Percentiles rank a stretch among this genome's conserved stretches.
Conservation (phyloP, 2,888 invertebrate genomes). For the Tenodera sinensis region DNA sequence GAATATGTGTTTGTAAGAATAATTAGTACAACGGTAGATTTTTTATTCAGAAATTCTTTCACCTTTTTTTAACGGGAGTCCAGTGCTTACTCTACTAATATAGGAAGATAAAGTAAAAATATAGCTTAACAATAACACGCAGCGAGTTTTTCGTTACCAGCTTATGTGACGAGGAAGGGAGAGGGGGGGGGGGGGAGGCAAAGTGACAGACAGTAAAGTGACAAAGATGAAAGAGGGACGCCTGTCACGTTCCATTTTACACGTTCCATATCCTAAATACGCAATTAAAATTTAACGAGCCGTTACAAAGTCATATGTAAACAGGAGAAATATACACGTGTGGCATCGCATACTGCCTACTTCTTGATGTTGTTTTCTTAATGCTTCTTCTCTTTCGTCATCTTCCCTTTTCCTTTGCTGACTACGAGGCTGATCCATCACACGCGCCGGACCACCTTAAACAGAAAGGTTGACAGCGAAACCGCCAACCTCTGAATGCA, state of each 20-base stretch:
- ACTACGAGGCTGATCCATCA: no score
- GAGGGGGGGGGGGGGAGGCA: no score
- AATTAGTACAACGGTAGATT: no score
- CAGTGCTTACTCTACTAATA: no score
- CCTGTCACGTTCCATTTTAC: not conserved
- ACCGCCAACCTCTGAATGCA: no score
- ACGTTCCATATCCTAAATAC: not conserved
- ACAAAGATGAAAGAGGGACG: not conserved
- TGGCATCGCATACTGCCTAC: not conserved
- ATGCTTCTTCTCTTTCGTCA: not conserved
- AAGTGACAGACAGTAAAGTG: not conserved
- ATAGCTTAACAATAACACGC: no score
- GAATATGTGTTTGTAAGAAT: no score
- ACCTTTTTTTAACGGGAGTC: no score
- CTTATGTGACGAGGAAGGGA: not conserved
- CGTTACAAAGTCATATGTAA: not conserved
- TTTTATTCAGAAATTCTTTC: no score
- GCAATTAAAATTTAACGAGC: not conserved
- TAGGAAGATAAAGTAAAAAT: no score
- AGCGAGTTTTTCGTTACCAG: not conserved
- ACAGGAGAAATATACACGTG: not conserved
- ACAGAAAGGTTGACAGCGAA: no score
- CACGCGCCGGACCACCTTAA: no score
- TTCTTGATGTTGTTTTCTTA: not conserved
- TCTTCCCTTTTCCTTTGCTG: not conserved